These are phyloP conservation scores for Poecilia gillii DNA, from an alignment of 2,797 vertebrate species.

Conservation along the genomic window DNA sequence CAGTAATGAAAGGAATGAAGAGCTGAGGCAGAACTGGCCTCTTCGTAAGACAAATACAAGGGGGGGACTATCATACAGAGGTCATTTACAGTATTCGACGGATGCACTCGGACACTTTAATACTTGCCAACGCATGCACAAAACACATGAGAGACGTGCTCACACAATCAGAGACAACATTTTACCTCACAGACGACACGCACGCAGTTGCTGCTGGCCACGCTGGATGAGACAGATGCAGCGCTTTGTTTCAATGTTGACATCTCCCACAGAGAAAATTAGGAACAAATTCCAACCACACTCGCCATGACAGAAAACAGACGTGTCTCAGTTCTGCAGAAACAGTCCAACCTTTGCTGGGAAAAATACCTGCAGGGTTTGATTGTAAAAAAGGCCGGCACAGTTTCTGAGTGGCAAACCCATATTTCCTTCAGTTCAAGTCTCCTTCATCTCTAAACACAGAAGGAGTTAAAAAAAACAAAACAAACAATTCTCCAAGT, in stretches of 20 bases:
- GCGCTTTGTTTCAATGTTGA: slow-evolving; percentile 35
- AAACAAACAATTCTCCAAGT: background rate
- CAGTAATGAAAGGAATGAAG: slow-evolving; percentile 70
- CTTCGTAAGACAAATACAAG: slow-evolving; percentile 51
- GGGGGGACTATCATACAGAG: slow-evolving; percentile 65
- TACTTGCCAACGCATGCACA: slow-evolving; percentile 34
- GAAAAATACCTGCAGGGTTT: slow-evolving; percentile 49
- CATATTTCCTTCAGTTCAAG: slow-evolving; percentile 4
- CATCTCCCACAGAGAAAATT: slow-evolving; percentile 40
- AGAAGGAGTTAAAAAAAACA: background rate
- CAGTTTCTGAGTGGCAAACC: slow-evolving; percentile 1
- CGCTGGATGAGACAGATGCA: slow-evolving; percentile 30
- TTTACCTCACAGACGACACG: slow-evolving; percentile 50
- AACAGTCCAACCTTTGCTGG: slow-evolving; percentile 33
- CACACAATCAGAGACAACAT: slow-evolving; percentile 17
- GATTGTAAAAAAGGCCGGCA: slow-evolving; percentile 20
- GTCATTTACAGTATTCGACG: slow-evolving; percentile 69
- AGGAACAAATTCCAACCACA: slow-evolving; percentile 32
- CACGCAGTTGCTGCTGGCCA: slow-evolving; percentile 36
- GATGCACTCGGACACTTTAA: slow-evolving; percentile 30
- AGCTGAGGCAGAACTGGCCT: slow-evolving; percentile 65
- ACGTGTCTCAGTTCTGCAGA: slow-evolving; percentile 19
- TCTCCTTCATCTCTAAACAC: background rate
- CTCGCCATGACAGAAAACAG: slow-evolving; percentile 18
- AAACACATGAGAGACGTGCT: slow-evolving; percentile 28